Conservation (phyloP, 2,888 invertebrate species). For the Trachelus stipa region DNA sequence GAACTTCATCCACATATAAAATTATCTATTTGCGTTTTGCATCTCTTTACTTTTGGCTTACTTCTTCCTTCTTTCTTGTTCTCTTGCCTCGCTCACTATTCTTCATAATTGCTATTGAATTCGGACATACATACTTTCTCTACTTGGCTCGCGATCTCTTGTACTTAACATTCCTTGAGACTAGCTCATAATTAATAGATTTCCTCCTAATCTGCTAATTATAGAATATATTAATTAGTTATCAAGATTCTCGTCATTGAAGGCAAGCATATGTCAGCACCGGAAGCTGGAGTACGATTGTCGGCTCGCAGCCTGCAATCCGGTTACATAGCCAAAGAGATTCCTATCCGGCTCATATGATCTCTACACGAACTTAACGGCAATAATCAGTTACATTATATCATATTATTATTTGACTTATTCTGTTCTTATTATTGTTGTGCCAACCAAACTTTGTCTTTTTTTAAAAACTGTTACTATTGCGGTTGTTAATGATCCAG, state of each 20-base stretch:
- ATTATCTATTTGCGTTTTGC: not conserved
- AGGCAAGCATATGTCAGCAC: slow-evolving; percentile 53
- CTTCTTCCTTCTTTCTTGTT: not conserved
- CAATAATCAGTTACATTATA: slow-evolving; percentile 21
- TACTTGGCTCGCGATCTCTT: slow-evolving; percentile 49
- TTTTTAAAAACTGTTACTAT: not conserved
- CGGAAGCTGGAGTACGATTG: slow-evolving; percentile 13
- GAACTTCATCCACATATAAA: not conserved
- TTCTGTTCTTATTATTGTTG: not conserved
- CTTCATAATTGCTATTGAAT: not conserved
- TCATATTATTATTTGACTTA: slow-evolving; percentile 14
- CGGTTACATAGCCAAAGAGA: slow-evolving; percentile 27
- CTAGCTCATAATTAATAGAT: slow-evolving; percentile 50
- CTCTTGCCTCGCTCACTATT: not conserved
- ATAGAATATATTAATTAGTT: slow-evolving; percentile 37
- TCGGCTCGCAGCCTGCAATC: slow-evolving; percentile 10
- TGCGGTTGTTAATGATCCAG: not conserved
- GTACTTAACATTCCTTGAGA: slow-evolving; percentile 59
- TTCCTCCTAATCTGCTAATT: slow-evolving; percentile 33
- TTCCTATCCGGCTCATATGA: slow-evolving; percentile 17
- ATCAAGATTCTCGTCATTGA: slow-evolving; percentile 45
- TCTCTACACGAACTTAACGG: slow-evolving; percentile 30
- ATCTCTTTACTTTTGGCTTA: not conserved
- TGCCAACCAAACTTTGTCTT: not conserved
- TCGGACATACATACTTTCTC: slow-evolving; percentile 1